Conservation (phyloP, 92 coral and sea anemone species). For the Palythoa grandis region DNA sequence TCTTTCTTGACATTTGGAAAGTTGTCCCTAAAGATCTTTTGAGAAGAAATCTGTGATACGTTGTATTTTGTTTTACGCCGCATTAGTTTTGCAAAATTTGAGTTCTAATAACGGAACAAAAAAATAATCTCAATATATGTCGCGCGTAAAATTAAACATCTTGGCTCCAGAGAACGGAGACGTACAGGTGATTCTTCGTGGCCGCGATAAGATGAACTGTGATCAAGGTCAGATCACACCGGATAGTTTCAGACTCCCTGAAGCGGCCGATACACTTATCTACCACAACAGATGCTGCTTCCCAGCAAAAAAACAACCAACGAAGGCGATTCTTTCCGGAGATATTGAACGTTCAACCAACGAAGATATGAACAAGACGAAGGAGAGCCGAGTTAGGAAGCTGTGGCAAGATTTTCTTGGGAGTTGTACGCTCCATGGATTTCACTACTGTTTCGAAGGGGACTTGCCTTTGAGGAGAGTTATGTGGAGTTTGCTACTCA, state of each 20-base stretch:
- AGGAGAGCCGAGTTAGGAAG: slow-evolving; percentile 63
- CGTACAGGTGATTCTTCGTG: slow-evolving; percentile 32
- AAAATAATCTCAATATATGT: background rate
- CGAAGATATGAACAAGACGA: slow-evolving; percentile 53
- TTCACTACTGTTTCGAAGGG: slow-evolving; percentile 86
- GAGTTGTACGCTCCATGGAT: slow-evolving; percentile 83
- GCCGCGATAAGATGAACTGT: slow-evolving; percentile 2
- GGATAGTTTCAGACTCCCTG: slow-evolving; percentile 31
- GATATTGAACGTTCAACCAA: slow-evolving; percentile 6
- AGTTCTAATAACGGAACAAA: background rate
- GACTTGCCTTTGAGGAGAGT: slow-evolving; percentile 76
- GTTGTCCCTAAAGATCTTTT: background rate
- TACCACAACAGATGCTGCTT: slow-evolving; percentile 35
- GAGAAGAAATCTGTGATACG: background rate
- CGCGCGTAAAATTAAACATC: slow-evolving; percentile 30
- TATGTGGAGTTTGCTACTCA: slow-evolving; percentile 75
- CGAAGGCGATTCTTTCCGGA: background rate
- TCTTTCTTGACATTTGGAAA: background rate
- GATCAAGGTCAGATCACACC: slow-evolving; percentile 26
- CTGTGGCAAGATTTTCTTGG: slow-evolving; percentile 75
- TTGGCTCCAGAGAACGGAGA: slow-evolving; percentile 39
- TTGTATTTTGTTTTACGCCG: background rate
- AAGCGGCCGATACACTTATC: slow-evolving; percentile 31
- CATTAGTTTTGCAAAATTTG: background rate
- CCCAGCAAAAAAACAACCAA: background rate